Evolutionary conservation across 1,140 invertebrate genomes (phyloP), one percentile per base, ranked within the genome.

Genomic region (Stenopsyche tienmushanensis): DNA sequence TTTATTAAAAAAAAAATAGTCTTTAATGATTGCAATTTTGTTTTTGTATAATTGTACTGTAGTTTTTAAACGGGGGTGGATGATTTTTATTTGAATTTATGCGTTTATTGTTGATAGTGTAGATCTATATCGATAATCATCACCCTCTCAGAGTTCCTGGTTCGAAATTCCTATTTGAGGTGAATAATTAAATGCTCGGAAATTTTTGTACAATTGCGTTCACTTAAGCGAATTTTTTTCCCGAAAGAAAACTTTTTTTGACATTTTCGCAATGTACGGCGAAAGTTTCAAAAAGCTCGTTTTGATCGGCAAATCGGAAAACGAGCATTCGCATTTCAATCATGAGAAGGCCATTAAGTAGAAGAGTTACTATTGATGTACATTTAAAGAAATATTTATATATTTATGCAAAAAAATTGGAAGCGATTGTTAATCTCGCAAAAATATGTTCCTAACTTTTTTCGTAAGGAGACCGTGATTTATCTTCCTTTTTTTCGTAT

Each of bases 61-160:
- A 70, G 68, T 45, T 45, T 57, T 10, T 66, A 66, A 70, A 70
- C 59, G 68, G 68, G 68, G 68, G 64, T 70, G 62, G 64, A 66
- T 66, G 68, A 59, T 42, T 66, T 64, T 66, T 66, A 52, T 55
- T 60, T 39, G 23, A 57, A 39, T 60, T 60, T 39, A 62, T 50
- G 44, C 25, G 41, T 57, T 10, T 18, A 49, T 60, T 47, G 57
- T 60, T 62, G 44, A 54, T 64, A 60, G 55, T 64, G 60, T 70
- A 70, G 68, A 34, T 62, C 57, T 62, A 50, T 66, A 62, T 64
- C 39, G 42, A 65, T 52, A 57, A 24, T 41, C 67, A 59, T 66
- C 67, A 62, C 67, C 67, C 67, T 69, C 65, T 67, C 65, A 70
- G 62, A 70, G 69, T 70, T 70, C 69, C 69, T 70, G 69, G 69